Evolutionary conservation across 2,888 invertebrate species (phyloP).

Genomic region (Gasteruption jaculator): DNA sequence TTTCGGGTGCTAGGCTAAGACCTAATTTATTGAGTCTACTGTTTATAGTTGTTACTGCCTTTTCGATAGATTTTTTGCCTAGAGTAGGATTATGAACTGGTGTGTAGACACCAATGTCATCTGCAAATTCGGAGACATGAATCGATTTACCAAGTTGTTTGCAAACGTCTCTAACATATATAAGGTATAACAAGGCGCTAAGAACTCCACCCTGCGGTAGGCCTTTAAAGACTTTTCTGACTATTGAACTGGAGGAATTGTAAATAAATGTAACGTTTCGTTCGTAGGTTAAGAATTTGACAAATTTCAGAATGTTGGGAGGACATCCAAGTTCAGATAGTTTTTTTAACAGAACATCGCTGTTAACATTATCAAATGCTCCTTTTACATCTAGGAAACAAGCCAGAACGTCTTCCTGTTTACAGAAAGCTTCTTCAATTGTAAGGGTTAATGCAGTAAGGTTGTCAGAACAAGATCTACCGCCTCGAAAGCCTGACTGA

Average conservation of each 20-base stretch:
- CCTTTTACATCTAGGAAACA: constrained; percentile 19
- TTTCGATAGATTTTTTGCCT: not conserved
- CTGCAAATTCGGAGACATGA: constrained; percentile 13
- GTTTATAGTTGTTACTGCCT: constrained; percentile 1
- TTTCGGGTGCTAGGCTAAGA: not conserved
- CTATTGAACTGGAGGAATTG: not conserved
- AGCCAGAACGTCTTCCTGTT: constrained; percentile 10
- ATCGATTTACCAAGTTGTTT: constrained; percentile 1
- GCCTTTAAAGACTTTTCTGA: constrained; percentile 12
- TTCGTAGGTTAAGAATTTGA: constrained; percentile 9
- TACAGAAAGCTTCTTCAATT: constrained; percentile 11
- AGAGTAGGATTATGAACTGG: not conserved
- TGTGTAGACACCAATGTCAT: constrained; percentile 16
- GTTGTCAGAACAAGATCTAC: constrained; percentile 19
- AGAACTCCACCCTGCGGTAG: constrained; percentile 20
- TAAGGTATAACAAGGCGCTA: constrained; percentile 11
- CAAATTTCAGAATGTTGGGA: constrained; percentile 3
- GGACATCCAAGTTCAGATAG: constrained; percentile 7
- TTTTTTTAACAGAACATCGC: constrained; percentile 12
- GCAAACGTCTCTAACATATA: constrained; percentile 8
- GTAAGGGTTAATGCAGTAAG: constrained; percentile 11
- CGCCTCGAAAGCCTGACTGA: constrained; percentile 19
- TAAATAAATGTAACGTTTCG: too few relatives aligned
- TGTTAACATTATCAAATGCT: constrained; percentile 19
- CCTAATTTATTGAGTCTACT: not conserved